Conservation (phyloP, 2,113 vertebrate genomes). For the Ctenomys sociabilis region DNA sequence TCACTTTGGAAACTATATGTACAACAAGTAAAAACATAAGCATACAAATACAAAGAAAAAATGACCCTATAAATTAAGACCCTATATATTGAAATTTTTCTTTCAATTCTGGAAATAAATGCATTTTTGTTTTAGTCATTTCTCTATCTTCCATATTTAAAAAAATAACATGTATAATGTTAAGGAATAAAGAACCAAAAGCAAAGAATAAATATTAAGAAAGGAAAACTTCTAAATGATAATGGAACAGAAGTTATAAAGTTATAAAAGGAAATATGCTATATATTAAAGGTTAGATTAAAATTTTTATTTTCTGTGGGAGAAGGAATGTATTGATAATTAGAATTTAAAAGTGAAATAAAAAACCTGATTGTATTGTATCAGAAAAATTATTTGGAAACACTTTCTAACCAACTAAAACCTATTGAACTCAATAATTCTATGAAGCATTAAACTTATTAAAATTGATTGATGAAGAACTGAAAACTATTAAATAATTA, state of each 20-base stretch:
- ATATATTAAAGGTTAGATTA: background rate
- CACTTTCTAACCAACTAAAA: background rate
- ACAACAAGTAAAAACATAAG: background rate
- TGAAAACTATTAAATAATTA: background rate
- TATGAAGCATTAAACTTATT: background rate
- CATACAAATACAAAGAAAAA: background rate
- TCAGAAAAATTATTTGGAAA: background rate
- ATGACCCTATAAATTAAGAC: background rate
- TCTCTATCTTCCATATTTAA: background rate
- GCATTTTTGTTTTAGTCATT: background rate
- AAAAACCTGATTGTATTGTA: background rate
- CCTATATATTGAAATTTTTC: background rate
- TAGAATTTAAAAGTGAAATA: background rate
- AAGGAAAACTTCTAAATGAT: background rate
- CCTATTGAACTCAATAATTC: background rate
- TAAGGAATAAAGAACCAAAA: background rate
- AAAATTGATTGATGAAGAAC: background rate
- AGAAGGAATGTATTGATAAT: background rate
- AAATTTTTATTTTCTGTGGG: background rate
- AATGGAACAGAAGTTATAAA: background rate
- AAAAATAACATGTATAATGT: background rate
- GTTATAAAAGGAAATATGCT: background rate
- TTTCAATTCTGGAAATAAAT: background rate
- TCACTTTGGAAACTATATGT: background rate
- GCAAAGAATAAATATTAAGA: background rate